Percentiles rank a stretch among this genome's conserved stretches.
Conservation (phyloP, 1,140 invertebrate species). For the Camponotus vicinus region DNA sequence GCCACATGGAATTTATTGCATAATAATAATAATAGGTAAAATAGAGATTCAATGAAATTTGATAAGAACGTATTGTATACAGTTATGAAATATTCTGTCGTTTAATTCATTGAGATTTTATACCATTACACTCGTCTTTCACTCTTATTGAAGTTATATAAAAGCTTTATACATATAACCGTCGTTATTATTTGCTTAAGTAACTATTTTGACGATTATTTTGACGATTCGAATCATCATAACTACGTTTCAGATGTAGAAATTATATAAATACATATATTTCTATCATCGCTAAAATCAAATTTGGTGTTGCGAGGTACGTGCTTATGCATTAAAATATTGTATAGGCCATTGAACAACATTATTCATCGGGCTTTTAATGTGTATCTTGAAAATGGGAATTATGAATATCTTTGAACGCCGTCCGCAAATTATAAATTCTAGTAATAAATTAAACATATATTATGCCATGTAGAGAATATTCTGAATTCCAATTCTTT, state of each 20-base stretch:
- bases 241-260: conserved; percentile 40
- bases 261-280: conserved; percentile 62
- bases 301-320: conserved; percentile 55
- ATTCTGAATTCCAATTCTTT: conserved; percentile 6
- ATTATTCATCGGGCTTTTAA: conserved; percentile 44
- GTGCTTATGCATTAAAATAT: conserved; percentile 47
- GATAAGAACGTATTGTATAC: conserved; percentile 56
- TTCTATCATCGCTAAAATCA: conserved; percentile 56
- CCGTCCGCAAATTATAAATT: conserved; percentile 45
- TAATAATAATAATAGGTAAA: conserved; percentile 14
- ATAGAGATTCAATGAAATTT: conserved; percentile 13
- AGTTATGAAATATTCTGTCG: conserved; percentile 62
- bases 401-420: conserved; percentile 35
- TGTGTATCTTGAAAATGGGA: conserved; percentile 25
- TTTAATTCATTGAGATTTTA: conserved; percentile 68
- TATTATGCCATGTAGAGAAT: conserved; percentile 41
- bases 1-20: conserved; percentile 6
- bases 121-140: conserved; percentile 67
- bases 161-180: conserved; percentile 72
- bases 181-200: conserved; percentile 64
- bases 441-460: conserved; percentile 40
- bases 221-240: conserved; percentile 35
- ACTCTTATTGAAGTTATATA: conserved; percentile 71
- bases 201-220: conserved; percentile 47
- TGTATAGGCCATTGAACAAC: conserved; percentile 62